Conservation (phyloP, 1,140 invertebrate genomes). For the Euwallacea similis region DNA sequence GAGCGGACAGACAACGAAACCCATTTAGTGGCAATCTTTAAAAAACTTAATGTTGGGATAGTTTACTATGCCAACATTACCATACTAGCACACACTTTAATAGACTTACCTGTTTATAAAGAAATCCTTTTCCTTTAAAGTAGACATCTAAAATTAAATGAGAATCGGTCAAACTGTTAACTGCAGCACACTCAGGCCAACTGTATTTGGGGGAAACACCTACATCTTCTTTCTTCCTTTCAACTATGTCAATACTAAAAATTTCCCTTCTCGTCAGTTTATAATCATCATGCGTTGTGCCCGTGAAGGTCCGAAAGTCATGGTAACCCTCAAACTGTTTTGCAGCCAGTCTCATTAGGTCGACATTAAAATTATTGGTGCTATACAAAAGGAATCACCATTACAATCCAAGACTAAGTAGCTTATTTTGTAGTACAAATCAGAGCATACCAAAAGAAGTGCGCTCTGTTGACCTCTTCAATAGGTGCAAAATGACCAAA, state of each 20-base stretch:
- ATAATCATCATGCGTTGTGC: slow-evolving; percentile 50
- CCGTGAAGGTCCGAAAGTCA: slow-evolving; percentile 71
- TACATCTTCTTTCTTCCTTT: slow-evolving; percentile 34
- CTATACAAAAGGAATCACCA: slow-evolving; percentile 47
- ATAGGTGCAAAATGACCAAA: slow-evolving; percentile 55
- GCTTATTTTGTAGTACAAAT: background rate
- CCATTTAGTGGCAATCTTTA: background rate
- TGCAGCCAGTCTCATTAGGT: slow-evolving; percentile 58
- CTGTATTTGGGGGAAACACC: slow-evolving; percentile 41
- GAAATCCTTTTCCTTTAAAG: slow-evolving; percentile 64
- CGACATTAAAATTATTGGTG: slow-evolving; percentile 60
- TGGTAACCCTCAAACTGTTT: slow-evolving; percentile 64
- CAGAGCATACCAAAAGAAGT: slow-evolving; percentile 55
- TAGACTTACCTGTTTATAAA: slow-evolving; percentile 77
- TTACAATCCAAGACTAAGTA: slow-evolving; percentile 36
- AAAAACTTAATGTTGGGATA: background rate
- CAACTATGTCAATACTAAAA: slow-evolving; percentile 56
- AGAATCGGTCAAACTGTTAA: slow-evolving; percentile 47
- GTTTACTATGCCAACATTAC: no score
- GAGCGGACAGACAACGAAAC: background rate
- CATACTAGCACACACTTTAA: no score
- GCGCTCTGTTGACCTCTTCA: slow-evolving; percentile 58
- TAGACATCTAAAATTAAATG: slow-evolving; percentile 64
- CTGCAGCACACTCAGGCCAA: slow-evolving; percentile 40
- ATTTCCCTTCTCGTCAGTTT: slow-evolving; percentile 53